phyloP scores from a whole-genome alignment of 1,140 invertebrate species.

The Drosophila jambulina region DNA sequence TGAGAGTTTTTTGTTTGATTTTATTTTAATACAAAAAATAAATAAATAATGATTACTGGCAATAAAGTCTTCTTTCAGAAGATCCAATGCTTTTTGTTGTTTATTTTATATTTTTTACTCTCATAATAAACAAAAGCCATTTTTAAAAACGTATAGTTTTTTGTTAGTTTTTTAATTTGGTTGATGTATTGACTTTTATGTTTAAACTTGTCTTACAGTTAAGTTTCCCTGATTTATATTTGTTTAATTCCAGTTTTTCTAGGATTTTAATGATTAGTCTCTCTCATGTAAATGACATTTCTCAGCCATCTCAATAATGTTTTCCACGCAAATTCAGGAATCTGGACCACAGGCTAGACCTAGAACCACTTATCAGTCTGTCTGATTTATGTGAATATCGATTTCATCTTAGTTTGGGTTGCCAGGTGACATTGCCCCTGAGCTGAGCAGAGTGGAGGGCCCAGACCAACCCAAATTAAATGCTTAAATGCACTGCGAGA shows the following conservation, averaged over 20 bases:
- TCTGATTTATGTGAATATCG: constrained; percentile 70
- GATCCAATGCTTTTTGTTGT: not conserved
- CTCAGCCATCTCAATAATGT: constrained; percentile 10
- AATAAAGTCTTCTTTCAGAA: not conserved
- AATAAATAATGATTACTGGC: not conserved
- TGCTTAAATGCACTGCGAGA: constrained; percentile 62
- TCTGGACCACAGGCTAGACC: constrained; percentile 6
- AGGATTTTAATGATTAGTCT: too few relatives aligned
- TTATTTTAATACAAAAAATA: not conserved
- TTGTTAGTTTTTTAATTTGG: not conserved
- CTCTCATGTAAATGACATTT: constrained; percentile 11
- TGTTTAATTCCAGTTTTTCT: too few relatives aligned
- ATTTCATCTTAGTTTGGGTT: constrained; percentile 70
- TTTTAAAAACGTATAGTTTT: not conserved
- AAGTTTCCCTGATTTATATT: too few relatives aligned
- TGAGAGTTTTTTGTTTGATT: not conserved
- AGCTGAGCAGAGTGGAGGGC: constrained; percentile 25
- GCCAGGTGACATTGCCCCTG: constrained; percentile 75
- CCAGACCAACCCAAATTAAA: constrained; percentile 43
- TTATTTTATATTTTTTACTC: not conserved
- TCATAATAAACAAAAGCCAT: too few relatives aligned
- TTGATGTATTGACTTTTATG: not conserved
- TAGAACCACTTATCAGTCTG: constrained; percentile 31
- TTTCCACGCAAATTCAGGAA: constrained; percentile 23
- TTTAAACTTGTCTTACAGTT: not conserved